phyloP scores from a whole-genome alignment of 1,140 invertebrate species.

The Pemphigus obesinymphae region DNA sequence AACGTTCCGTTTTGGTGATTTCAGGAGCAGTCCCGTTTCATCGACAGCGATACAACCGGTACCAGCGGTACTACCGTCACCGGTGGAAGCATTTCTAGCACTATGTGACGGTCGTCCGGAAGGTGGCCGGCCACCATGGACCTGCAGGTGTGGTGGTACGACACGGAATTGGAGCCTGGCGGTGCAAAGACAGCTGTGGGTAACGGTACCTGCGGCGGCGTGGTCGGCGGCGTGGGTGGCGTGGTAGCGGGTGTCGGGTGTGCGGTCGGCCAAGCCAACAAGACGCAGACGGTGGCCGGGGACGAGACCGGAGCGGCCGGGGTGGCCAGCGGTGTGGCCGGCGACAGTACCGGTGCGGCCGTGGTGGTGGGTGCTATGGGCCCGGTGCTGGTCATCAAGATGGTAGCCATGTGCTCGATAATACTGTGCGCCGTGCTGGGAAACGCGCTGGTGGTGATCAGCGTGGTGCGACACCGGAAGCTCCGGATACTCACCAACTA shows the following conservation, averaged over 20 bases:
- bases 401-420: slow-evolving; percentile 72
- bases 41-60: neutral
- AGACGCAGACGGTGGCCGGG: neutral
- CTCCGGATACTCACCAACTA: slow-evolving; percentile 87
- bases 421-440: slow-evolving; percentile 82
- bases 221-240: neutral
- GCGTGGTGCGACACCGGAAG: slow-evolving; percentile 65
- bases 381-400: slow-evolving; percentile 55
- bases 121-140: neutral
- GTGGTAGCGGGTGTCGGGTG: neutral
- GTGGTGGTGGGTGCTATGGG: neutral
- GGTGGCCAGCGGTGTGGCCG: neutral
- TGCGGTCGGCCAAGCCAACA: neutral
- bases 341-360: neutral
- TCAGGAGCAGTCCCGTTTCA: neutral
- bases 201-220: neutral
- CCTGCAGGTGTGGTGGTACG: neutral
- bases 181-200: neutral
- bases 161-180: neutral
- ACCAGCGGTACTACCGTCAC: neutral
- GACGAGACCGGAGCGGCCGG: neutral
- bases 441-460: slow-evolving; percentile 79
- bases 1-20: neutral
- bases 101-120: neutral
- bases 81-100: neutral